Conservation (phyloP, 2,888 invertebrate species). For the Acholoe squamosa region DNA sequence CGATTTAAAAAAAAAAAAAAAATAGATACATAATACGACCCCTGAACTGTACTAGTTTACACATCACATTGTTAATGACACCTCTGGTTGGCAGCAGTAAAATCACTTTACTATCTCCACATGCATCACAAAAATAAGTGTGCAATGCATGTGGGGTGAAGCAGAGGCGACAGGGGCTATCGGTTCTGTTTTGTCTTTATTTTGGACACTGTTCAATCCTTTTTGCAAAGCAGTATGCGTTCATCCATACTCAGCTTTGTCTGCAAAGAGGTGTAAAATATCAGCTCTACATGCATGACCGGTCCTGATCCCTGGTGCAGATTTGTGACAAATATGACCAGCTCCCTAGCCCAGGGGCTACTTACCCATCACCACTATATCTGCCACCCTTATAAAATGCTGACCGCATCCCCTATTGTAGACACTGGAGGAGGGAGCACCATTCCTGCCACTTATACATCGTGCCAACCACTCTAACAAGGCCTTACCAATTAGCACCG, state of each 20-base stretch:
- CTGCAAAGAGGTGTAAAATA: too few relatives aligned
- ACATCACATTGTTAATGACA: too few relatives aligned
- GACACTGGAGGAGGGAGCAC: not conserved
- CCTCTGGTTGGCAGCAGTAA: too few relatives aligned
- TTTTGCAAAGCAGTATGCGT: not conserved
- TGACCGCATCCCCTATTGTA: not conserved
- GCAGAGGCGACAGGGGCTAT: not conserved
- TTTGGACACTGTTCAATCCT: not conserved
- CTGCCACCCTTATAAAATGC: not conserved
- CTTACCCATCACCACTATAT: too few relatives aligned
- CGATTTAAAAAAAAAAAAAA: too few relatives aligned
- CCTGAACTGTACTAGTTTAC: too few relatives aligned
- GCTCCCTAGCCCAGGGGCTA: not conserved
- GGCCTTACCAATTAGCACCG: constrained; percentile 6
- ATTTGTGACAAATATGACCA: not conserved
- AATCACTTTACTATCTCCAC: too few relatives aligned
- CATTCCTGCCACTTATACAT: not conserved
- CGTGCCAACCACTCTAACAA: not conserved
- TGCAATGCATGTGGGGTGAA: not conserved
- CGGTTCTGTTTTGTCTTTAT: not conserved
- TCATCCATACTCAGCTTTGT: not conserved
- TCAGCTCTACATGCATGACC: not conserved
- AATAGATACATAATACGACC: too few relatives aligned
- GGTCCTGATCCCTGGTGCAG: not conserved
- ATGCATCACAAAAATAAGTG: too few relatives aligned